Evolutionary conservation across 2,113 vertebrate genomes (phyloP).

Genomic region (Pseudorasbora parva): DNA sequence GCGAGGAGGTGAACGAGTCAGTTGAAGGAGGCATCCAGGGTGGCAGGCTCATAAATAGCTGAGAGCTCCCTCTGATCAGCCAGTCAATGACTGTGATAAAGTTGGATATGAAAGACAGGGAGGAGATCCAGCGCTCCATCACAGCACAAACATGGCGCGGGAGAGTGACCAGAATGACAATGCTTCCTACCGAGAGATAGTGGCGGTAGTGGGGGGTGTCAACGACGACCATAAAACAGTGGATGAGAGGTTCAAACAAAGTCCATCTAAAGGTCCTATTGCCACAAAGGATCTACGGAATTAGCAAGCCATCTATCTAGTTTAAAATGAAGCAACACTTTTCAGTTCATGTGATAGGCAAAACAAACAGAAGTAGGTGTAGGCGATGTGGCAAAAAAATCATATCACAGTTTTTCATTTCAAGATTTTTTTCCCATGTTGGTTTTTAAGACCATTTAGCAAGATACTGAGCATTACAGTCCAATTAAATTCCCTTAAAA

Average conservation of each 20-base stretch:
- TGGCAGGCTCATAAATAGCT: conserved; percentile 59
- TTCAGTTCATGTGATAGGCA: too few relatives aligned
- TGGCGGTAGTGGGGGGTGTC: not conserved
- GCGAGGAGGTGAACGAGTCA: conserved; percentile 28
- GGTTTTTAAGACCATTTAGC: too few relatives aligned
- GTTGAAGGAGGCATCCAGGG: not conserved
- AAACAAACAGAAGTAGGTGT: too few relatives aligned
- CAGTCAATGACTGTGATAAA: conserved; percentile 57
- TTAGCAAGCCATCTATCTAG: not conserved
- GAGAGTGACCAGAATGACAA: conserved; percentile 57
- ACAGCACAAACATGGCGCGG: conserved; percentile 43
- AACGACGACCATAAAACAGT: conserved; percentile 42
- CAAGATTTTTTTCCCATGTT: too few relatives aligned
- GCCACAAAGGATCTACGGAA: not conserved
- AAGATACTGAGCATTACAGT: too few relatives aligned
- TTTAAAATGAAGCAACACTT: too few relatives aligned
- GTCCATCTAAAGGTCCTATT: conserved; percentile 15
- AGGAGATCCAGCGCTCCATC: conserved; percentile 36
- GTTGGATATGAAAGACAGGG: conserved; percentile 50
- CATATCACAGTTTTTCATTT: too few relatives aligned
- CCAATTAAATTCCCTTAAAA: too few relatives aligned
- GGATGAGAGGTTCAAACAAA: conserved; percentile 48
- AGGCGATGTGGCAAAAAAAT: too few relatives aligned
- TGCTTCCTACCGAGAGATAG: conserved; percentile 48
- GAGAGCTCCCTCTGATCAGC: conserved; percentile 55